Base-by-base conservation (phyloP, 2,797 vertebrate species). In the Pangasius sanitwongsei region DNA sequence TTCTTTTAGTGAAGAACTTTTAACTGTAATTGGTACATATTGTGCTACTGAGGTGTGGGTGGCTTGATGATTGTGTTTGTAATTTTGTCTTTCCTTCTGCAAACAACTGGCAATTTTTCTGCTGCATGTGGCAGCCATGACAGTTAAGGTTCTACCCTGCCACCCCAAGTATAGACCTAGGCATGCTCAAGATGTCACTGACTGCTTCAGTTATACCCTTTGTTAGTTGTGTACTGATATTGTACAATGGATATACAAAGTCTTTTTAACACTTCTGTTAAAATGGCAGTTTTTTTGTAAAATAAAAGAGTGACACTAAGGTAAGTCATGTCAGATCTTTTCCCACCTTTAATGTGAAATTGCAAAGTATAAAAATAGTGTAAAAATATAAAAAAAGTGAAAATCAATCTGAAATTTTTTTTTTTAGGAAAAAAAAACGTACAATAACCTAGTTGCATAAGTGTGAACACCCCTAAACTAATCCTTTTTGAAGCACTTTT, bases 1-100 rank as follows among this genome's bases (percentile, higher is more conserved):
- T 80, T 69, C 50, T 18, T 86, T 80, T 86, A 86, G 78, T 31
- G 37, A 70, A 78, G 80, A 61, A 82, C 80, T 59, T 82, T 82
- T 50, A 85, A 37, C 23, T 70, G 74, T 86, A 80, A 86, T 89
- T 88, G 59, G 57, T 88, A 67, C 25, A 13, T 78, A 41, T 37
- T 65, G 50, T 74, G 34, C 44, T 77, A 57, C 75, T 55, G 31
- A 69, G 53, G 28, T 77, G 87, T 85, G 44, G 87, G 87, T 85
- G 82, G 82, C 70, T 2, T 44, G 44, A 9, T 78, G 59, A 11
- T 53, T 37, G 20, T 37, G n/a, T 48, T 48, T 75, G 55, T 53
- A 83, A 41, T 87, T 61, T 82, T 82, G 55, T 48, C 37, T 41
- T 78, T 23, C 55, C 31, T 82, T 57, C 31, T 41, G 34, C 65